Evolutionary conservation across 2,888 invertebrate species (phyloP).

Genomic region (Seira sanloemensis): DNA sequence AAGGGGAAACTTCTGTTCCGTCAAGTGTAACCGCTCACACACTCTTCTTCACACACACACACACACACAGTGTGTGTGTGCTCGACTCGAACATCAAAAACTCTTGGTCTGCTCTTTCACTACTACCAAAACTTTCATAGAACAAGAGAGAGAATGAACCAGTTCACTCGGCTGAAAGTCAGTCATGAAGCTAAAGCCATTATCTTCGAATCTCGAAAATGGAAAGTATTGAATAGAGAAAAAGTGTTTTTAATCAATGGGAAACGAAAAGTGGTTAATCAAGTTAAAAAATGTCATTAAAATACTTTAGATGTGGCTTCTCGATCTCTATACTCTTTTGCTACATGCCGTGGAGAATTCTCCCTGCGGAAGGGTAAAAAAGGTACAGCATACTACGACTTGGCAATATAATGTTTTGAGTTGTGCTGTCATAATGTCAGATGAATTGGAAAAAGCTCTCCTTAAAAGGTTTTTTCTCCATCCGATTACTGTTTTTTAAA

Average conservation of each 20-base stretch:
- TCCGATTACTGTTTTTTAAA: slow-evolving; percentile 11
- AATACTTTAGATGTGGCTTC: background rate
- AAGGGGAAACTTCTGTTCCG: slow-evolving; percentile 11
- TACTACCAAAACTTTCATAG: background rate
- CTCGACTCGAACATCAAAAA: background rate
- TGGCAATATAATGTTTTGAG: background rate
- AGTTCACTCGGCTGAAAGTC: background rate
- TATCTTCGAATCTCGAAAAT: too few relatives aligned
- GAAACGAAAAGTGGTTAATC: background rate
- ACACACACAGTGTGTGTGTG: background rate
- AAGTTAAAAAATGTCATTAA: background rate
- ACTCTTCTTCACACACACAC: background rate
- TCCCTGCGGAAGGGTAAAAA: too few relatives aligned
- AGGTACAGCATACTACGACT: background rate
- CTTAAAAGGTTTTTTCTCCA: slow-evolving; percentile 18
- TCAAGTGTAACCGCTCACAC: slow-evolving; percentile 22
- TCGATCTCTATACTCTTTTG: background rate
- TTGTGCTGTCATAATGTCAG: background rate
- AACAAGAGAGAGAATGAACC: background rate
- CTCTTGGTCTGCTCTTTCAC: slow-evolving; percentile 1
- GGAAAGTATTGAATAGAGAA: background rate
- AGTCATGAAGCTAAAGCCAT: slow-evolving; percentile 12
- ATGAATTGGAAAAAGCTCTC: background rate
- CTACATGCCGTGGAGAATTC: too few relatives aligned
- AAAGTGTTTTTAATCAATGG: background rate